These are phyloP conservation scores for Acridotheres tristis DNA, from an alignment of 2,797 vertebrate genomes.

Conservation along the genomic window DNA sequence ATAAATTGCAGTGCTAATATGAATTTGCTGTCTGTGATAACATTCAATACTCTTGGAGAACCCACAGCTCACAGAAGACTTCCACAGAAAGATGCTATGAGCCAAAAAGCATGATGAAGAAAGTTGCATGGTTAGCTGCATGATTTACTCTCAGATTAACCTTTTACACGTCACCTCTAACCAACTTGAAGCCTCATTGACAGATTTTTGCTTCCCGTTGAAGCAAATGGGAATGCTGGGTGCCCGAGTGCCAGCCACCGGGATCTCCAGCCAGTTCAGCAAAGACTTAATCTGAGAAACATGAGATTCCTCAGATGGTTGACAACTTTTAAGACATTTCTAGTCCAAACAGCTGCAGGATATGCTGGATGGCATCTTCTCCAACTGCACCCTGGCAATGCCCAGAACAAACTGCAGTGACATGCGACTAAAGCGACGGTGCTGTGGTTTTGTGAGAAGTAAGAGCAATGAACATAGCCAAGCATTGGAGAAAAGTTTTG, in stretches of 20 bases:
- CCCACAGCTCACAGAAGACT: background rate
- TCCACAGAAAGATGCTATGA: background rate
- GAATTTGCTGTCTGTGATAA: background rate
- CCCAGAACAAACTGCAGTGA: background rate
- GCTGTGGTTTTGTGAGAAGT: background rate
- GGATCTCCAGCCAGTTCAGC: background rate
- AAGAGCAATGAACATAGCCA: background rate
- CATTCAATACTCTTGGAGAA: background rate
- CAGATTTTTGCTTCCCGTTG: constrained; percentile 7
- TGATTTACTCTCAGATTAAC: background rate
- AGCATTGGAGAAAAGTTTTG: background rate
- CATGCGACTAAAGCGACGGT: background rate
- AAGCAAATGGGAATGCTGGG: background rate
- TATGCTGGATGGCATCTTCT: background rate
- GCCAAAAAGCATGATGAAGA: background rate
- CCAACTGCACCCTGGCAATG: background rate
- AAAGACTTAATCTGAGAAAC: background rate
- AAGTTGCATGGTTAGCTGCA: background rate
- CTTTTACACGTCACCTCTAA: background rate
- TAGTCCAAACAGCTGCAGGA: constrained; percentile 21
- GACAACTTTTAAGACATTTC: background rate
- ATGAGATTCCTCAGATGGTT: constrained; percentile 10
- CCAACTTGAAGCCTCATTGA: background rate
- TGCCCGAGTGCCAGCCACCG: background rate
- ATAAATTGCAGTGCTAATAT: background rate